Evolutionary conservation across 1,140 invertebrate genomes (phyloP), one percentile per base, ranked within the genome.

Genomic region (Adoxophyes honmai): DNA sequence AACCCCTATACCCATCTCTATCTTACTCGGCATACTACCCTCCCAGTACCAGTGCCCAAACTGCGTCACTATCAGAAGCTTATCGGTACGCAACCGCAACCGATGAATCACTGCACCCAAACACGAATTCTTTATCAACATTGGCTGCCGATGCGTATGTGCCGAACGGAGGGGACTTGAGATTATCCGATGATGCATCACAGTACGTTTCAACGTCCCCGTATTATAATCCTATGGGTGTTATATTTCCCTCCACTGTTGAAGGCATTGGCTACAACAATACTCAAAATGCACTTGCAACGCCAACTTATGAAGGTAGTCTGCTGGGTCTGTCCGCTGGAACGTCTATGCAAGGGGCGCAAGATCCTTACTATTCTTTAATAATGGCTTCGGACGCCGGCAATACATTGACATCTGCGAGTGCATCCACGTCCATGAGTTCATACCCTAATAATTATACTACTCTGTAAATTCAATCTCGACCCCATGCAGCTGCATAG

Each of bases 51-150:
- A 78, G 59, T 58, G 80, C 66, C 34, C 69, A 78, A 86, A 86
- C 78, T 83, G n/a, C 83, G 80, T 73, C 84, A 36, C 74, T 84
- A 66, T 63, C 81, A 5, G 86, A 86, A 38, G 73, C 77, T 78
- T 86, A 86, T 85, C 81, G 83, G 63, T 86, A 81, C 66, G 59
- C 61, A 39, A 80, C 62, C 66, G 59, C 61, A 39, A 80, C 62
- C 66, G 83, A 86, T 86, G 86, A 88, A 53, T 81, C 79, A 86
- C 57, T 86, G 66, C 78, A 78, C 61, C 68, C 73, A 57, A 81
- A 73, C 83, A 69, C 80, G 48, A 73, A 70, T 66, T 59, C 77
- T 34, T 57, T 86, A 54, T 70, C 74, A 21, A 62, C 76, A 39
- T 18, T 86, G 14, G 37, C 71, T 57, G 65, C 78, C 44, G 79